Base-by-base conservation (phyloP, 1,140 invertebrate species). In the Berghia stephanieae region DNA sequence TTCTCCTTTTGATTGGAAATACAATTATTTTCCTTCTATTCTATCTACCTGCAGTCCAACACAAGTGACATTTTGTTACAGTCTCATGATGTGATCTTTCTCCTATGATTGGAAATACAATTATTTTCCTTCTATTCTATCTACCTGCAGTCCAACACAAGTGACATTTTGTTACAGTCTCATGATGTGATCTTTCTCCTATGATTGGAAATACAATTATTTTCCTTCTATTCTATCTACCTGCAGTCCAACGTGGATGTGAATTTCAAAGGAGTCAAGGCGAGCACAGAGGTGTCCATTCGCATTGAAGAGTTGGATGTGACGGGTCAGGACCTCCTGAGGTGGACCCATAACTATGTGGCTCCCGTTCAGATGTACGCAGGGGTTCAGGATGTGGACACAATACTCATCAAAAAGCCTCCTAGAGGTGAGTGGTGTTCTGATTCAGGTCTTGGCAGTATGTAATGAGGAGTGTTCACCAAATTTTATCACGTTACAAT, bases 341-440 rank as follows among this genome's bases (percentile, higher is more conserved):
- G 76, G 13, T 85, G 84, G 84, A 79, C 82, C 18, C 80, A 83
- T 34, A 72, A 83, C 31, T 83, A 82, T 72, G 72, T 83, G 34
- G 84, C 82, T 10, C 80, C 79, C 13, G 84, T 85, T 4, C 79
- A 79, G 8, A 69, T 81, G 74, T 85, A 85, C 70, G 69, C 82
- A 6, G 49, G 66, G 13, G 74, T 85, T 36, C 46, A 52, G 5
- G 69, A 74, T 13, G 84, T 82, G 21, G 83, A 85, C 72, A 80
- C 79, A 40, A 78, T 85, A 36, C 81, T 81, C 40, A 69, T 85
- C 2, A 27, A 72, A 4, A 57, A 83, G 42, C 81, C 81, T 38
- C 74, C 76, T 38, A 36, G 60, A 69, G 57, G 83, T 84, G 24
- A 79, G 79, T 36, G 4, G 8, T 34, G 36, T 67, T 67, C 10